These are phyloP conservation scores for Psammodynastes pulverulentus DNA, from an alignment of 2,113 vertebrate species.

Conservation along the genomic window DNA sequence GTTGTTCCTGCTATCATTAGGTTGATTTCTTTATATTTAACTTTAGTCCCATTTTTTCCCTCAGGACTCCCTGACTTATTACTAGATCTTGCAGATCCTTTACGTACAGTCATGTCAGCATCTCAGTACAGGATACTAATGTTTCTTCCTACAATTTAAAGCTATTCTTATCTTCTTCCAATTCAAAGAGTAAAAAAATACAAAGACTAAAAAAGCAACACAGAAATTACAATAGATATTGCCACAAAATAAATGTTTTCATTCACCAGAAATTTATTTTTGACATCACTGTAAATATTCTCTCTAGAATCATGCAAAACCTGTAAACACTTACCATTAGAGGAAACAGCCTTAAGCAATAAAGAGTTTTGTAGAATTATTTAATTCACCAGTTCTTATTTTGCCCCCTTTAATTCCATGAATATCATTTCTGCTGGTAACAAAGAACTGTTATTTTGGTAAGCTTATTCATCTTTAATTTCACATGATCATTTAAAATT, in stretches of 20 bases:
- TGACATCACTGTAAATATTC: conserved; percentile 15
- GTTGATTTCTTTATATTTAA: background rate
- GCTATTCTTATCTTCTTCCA: background rate
- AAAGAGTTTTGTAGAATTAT: conserved; percentile 25
- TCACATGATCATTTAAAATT: conserved; percentile 40
- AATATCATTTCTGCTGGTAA: background rate
- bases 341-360: conserved; percentile 39
- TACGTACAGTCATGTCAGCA: background rate
- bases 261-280: background rate
- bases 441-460: conserved; percentile 51
- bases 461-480: conserved; percentile 42
- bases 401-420: conserved; percentile 28
- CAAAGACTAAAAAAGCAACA: background rate
- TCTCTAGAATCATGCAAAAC: conserved; percentile 32
- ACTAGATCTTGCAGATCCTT: background rate
- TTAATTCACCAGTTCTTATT: conserved; percentile 35
- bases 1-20: background rate
- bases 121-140: background rate
- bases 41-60: background rate
- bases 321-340: conserved; percentile 44
- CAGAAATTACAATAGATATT: conserved; percentile 18
- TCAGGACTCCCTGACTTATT: background rate
- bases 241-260: background rate
- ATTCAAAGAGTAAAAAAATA: background rate
- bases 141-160: background rate